Percentiles rank a stretch among this genome's conserved stretches.
Evolutionary conservation across 2,888 invertebrate species (phyloP).

Genomic region (Phengaris alcon): DNA sequence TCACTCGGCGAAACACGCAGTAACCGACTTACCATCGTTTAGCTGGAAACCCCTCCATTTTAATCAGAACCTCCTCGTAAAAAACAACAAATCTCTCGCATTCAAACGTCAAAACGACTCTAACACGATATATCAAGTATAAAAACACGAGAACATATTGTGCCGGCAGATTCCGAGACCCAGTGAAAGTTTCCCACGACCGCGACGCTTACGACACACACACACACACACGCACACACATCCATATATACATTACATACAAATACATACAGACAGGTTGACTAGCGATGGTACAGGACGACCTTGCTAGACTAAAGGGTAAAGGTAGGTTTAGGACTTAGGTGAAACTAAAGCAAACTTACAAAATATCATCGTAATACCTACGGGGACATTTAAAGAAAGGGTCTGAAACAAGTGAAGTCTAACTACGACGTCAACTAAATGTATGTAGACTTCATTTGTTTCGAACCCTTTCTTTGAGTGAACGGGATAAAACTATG

Average conservation of each 20-base stretch:
- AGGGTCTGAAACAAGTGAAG: no score
- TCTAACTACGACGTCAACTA: no score
- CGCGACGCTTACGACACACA: not conserved
- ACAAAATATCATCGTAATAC: not conserved
- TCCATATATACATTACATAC: no score
- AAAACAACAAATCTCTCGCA: not conserved
- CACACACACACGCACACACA: not conserved
- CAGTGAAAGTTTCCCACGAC: conserved; percentile 15
- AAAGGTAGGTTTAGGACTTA: not conserved
- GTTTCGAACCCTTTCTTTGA: no score
- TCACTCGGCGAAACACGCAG: not conserved
- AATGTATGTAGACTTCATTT: no score
- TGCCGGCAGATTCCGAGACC: conserved; percentile 7
- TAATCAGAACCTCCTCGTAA: not conserved
- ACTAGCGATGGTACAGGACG: conserved; percentile 4
- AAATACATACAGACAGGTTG: not conserved
- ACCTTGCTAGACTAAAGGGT: conserved; percentile 2
- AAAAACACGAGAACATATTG: conserved; percentile 13
- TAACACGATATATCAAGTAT: not conserved
- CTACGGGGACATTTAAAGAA: no score
- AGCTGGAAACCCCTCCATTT: not conserved
- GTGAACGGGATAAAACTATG: no score
- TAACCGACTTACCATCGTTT: not conserved
- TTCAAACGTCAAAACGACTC: conserved; percentile 10
- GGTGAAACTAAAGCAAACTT: not conserved